Conservation (phyloP, 2,888 invertebrate species). For the Leptinotarsa tumamoca region DNA sequence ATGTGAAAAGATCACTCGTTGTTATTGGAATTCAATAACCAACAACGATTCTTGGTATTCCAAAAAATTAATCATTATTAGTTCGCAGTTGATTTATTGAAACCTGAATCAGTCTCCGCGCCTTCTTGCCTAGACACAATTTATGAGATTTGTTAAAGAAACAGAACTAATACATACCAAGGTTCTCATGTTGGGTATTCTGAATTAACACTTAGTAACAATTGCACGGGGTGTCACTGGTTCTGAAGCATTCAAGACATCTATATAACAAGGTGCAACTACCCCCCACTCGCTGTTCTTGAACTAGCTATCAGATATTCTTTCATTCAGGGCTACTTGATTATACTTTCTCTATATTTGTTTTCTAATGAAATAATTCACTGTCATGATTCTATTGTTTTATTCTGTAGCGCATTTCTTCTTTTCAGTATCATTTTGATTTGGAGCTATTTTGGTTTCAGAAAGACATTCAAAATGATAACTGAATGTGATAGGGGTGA, state of each 20-base stretch:
- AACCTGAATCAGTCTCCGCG: no score
- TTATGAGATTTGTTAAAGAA: no score
- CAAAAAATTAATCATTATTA: no score
- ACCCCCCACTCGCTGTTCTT: conserved; percentile 53
- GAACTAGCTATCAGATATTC: conserved; percentile 46
- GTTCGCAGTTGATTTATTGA: no score
- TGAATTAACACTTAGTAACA: conserved; percentile 32
- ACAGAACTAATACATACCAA: conserved; percentile 45
- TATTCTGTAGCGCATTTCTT: background rate
- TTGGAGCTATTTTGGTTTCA: no score
- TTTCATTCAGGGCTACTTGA: conserved; percentile 54
- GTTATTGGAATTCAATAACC: no score
- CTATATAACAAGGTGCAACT: conserved; percentile 52
- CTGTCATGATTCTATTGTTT: conserved; percentile 22
- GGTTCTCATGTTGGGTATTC: conserved; percentile 49
- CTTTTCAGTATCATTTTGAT: no score
- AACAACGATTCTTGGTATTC: no score
- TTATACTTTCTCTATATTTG: conserved; percentile 52
- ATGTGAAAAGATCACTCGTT: no score
- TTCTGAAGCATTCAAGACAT: conserved; percentile 49
- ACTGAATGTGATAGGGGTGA: no score
- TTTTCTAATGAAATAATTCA: conserved; percentile 31
- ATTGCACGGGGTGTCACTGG: conserved; percentile 53
- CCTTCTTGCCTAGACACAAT: no score
- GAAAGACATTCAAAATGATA: no score